These are phyloP conservation scores for Gonatopus flavifemur DNA, from an alignment of 1,140 invertebrate species.

Conservation along the genomic window DNA sequence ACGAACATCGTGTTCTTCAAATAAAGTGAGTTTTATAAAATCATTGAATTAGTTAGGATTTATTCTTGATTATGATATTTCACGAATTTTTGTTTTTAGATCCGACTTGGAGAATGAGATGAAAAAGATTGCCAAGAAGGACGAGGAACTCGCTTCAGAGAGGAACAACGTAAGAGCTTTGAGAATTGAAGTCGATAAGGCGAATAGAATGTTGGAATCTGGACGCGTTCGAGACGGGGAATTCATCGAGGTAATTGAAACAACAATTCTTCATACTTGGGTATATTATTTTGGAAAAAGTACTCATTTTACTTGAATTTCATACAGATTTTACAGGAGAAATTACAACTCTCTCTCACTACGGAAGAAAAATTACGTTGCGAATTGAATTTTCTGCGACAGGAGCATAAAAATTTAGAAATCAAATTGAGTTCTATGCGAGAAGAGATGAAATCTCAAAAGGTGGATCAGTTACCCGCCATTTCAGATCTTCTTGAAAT, in stretches of 20 bases:
- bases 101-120: slow-evolving; percentile 39
- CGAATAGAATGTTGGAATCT: slow-evolving; percentile 30
- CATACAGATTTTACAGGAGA: slow-evolving; percentile 31
- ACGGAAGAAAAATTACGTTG: slow-evolving; percentile 36
- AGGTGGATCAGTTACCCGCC: slow-evolving; percentile 7
- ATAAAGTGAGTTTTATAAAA: slow-evolving; percentile 40
- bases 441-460: slow-evolving; percentile 30
- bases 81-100: slow-evolving; percentile 27
- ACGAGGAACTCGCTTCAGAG: slow-evolving; percentile 44
- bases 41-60: too few relatives aligned
- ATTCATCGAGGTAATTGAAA: slow-evolving; percentile 39
- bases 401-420: slow-evolving; percentile 38
- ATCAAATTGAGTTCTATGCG: slow-evolving; percentile 32
- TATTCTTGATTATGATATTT: too few relatives aligned
- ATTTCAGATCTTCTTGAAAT: slow-evolving; percentile 18
- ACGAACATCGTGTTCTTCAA: slow-evolving; percentile 49
- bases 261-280: slow-evolving; percentile 3
- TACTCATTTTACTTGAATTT: slow-evolving; percentile 11
- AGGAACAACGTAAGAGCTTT: slow-evolving; percentile 36
- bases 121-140: slow-evolving; percentile 33
- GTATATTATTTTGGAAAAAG: background rate
- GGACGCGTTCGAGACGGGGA: slow-evolving; percentile 45
- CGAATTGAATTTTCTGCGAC: slow-evolving; percentile 28
- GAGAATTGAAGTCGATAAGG: slow-evolving; percentile 39
- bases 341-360: slow-evolving; percentile 35